These are phyloP conservation scores for Lasioglossum vierecki DNA, from an alignment of 2,888 invertebrate species.

Conservation along the genomic window DNA sequence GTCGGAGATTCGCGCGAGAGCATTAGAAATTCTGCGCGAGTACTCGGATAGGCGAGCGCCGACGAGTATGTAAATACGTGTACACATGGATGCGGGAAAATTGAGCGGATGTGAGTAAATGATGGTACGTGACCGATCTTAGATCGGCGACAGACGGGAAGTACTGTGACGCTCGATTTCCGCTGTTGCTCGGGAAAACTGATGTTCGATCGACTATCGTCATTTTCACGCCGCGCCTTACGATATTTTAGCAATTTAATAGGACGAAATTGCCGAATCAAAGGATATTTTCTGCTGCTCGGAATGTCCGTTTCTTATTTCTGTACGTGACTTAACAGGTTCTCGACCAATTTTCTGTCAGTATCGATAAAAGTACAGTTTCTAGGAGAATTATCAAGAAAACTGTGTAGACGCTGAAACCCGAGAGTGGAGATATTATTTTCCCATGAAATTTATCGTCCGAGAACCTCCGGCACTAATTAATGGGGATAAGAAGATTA, in stretches of 20 bases:
- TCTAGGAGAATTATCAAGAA: background rate
- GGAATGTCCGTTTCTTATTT: background rate
- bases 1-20: background rate
- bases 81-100: constrained; percentile 45
- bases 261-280: background rate
- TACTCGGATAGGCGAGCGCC: constrained; percentile 40
- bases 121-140: constrained; percentile 62
- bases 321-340: too few species aligned
- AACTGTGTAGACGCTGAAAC: background rate
- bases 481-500: background rate
- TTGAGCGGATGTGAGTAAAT: constrained; percentile 60
- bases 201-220: background rate
- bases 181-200: background rate
- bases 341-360: too few species aligned
- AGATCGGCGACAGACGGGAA: constrained; percentile 17
- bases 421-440: background rate
- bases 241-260: background rate
- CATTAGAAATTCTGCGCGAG: constrained; percentile 57
- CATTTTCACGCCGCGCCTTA: background rate
- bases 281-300: background rate
- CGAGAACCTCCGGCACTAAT: background rate
- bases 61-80: constrained; percentile 59
- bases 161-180: background rate
- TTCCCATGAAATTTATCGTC: background rate
- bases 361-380: background rate